Conservation (phyloP, 1,140 invertebrate genomes). For the Steinernema khuongi region DNA sequence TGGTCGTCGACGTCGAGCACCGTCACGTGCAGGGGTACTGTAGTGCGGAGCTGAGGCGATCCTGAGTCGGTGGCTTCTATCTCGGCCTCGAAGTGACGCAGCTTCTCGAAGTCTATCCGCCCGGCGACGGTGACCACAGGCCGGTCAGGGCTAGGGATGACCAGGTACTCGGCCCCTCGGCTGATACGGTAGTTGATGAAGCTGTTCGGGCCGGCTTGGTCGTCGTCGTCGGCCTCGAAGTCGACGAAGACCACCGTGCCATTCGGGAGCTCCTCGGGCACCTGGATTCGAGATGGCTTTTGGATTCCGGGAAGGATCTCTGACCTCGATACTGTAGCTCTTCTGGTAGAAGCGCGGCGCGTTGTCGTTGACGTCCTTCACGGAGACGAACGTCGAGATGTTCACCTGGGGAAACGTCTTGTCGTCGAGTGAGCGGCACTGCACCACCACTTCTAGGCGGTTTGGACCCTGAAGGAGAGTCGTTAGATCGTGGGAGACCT, state of each 20-base stretch:
- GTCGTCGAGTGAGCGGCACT: slow-evolving; percentile 37
- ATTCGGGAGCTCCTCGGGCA: slow-evolving; percentile 74
- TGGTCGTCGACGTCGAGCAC: slow-evolving; percentile 45
- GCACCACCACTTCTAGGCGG: slow-evolving; percentile 43
- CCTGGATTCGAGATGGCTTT: slow-evolving; percentile 80
- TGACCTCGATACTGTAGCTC: too few species aligned
- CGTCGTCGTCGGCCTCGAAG: slow-evolving; percentile 77
- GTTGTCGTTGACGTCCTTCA: slow-evolving; percentile 91
- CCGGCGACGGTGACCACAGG: slow-evolving; percentile 37
- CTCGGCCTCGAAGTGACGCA: slow-evolving; percentile 36
- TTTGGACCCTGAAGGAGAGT: slow-evolving; percentile 31
- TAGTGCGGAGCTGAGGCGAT: slow-evolving; percentile 28
- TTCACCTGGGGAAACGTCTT: slow-evolving; percentile 38
- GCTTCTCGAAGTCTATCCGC: slow-evolving; percentile 45
- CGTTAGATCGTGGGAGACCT: too few species aligned
- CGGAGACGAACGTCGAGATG: slow-evolving; percentile 65
- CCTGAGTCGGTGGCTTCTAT: slow-evolving; percentile 49
- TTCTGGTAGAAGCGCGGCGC: slow-evolving; percentile 77
- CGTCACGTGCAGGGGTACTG: slow-evolving; percentile 38
- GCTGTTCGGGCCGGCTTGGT: slow-evolving; percentile 88
- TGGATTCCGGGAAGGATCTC: too few species aligned
- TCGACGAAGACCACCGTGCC: slow-evolving; percentile 75
- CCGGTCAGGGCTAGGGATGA: slow-evolving; percentile 42
- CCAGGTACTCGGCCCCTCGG: slow-evolving; percentile 30
- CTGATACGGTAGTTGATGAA: slow-evolving; percentile 72